Base-by-base conservation (phyloP, 2,888 invertebrate genomes). In the Drosophila neonasuta region DNA sequence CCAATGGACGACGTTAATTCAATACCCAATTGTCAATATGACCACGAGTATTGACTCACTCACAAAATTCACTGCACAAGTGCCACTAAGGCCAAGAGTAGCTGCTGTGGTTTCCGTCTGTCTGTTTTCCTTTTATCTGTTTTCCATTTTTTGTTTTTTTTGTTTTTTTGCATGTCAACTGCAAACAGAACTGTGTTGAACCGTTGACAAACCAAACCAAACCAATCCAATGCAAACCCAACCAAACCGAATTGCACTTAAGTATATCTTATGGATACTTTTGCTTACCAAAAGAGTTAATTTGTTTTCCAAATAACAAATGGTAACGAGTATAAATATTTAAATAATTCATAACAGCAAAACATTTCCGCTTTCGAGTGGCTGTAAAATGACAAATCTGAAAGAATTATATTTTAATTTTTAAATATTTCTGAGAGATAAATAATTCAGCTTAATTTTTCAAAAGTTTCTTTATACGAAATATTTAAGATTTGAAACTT, bases 1-100 rank as follows among this genome's bases (percentile, higher is more conserved):
- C 63, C 66, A 63, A 66, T 61, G 17, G 48, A 50, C 34, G 51
- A n/a, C 44, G 56, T 67, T 55, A 63, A 70, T 57, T 67, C 70
- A 73, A 70, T 77, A 67, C 41, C 32, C 51, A 44, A 68, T 57
- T 77, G 59, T 55, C 66, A 71, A 68, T 58, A 51, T 45, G 41
- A 54, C 39, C 45, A 45, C 20, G 15, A 17, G 44, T 32, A 49
- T 68, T 68, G 63, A 55, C 58, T 44, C 7, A 54, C 17, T 17
- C 17, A 17, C 39, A 11, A 17, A 11, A 29, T 49, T n/a, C 32
- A 32, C 32, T 32, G 32, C 44, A 42, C 10, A 51, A 60, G 58
- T 39, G 39, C 42, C 36, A 44, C 48, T 17, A 11, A 13, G 13
- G 30, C 13, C 24, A 41, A 36, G 39, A 42, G 42, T 29, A 9